Percentiles rank a stretch among this genome's conserved stretches.
These are phyloP conservation scores for Steinernema carpocapsae DNA, from an alignment of 2,888 invertebrate genomes.

Conservation along the genomic window DNA sequence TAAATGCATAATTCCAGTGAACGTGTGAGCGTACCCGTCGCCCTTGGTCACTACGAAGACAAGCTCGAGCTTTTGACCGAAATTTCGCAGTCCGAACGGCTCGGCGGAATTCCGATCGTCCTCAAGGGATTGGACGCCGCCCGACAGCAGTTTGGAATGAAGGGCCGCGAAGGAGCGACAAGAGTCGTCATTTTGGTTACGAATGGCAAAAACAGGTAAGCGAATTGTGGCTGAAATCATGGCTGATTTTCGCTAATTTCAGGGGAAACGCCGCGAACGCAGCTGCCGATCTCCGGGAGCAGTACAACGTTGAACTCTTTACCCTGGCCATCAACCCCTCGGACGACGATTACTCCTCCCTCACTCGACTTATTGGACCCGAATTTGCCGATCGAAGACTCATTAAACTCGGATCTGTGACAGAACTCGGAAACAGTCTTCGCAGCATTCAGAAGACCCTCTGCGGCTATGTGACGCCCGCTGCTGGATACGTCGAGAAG, in stretches of 20 bases:
- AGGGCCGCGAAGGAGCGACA: conserved; percentile 61
- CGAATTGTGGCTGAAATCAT: not conserved
- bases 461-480: conserved; percentile 48
- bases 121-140: conserved; percentile 66
- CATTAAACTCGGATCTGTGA: conserved; percentile 44
- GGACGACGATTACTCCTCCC: conserved; percentile 53
- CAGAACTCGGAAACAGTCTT: conserved; percentile 42
- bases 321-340: conserved; percentile 61
- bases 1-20: conserved; percentile 52
- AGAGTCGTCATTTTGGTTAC: conserved; percentile 65
- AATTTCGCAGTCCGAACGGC: conserved; percentile 60
- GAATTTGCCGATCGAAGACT: conserved; percentile 49
- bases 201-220: conserved; percentile 61
- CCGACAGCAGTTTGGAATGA: conserved; percentile 64
- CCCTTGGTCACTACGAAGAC: conserved; percentile 67
- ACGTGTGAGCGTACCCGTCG: conserved; percentile 66
- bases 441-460: conserved; percentile 34
- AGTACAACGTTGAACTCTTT: conserved; percentile 61
- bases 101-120: conserved; percentile 56
- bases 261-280: conserved; percentile 65
- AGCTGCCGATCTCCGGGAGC: conserved; percentile 63
- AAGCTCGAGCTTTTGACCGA: conserved; percentile 65
- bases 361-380: conserved; percentile 59
- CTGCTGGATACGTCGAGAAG: conserved; percentile 33
- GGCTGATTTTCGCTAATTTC: conserved; percentile 29